phyloP scores from a whole-genome alignment of 2,888 invertebrate species.

The Campoplex nolae region DNA sequence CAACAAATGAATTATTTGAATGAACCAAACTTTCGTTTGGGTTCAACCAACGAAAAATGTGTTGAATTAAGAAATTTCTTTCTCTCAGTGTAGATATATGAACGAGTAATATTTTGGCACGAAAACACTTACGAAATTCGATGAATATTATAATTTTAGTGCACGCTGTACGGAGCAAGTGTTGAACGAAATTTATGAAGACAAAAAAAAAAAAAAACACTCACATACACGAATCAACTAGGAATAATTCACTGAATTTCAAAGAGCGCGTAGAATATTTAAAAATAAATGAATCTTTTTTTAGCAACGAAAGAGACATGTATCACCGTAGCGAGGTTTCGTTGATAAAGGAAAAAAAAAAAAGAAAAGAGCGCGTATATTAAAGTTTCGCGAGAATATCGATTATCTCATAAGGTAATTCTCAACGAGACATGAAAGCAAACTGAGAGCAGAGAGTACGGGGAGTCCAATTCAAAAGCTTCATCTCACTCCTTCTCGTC shows the following conservation, averaged over 20 bases:
- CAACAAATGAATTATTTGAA: too few relatives aligned
- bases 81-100: too few relatives aligned
- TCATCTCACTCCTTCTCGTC: conserved; percentile 50
- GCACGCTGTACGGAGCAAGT: not conserved
- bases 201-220: not conserved
- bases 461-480: conserved; percentile 65
- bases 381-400: conserved; percentile 23
- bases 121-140: conserved; percentile 39
- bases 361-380: not conserved
- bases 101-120: too few relatives aligned
- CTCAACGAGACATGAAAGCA: conserved; percentile 53
- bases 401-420: conserved; percentile 40
- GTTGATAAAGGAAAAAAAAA: not conserved
- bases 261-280: not conserved
- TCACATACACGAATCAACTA: conserved; percentile 9
- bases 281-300: not conserved
- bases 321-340: not conserved
- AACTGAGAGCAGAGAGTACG: conserved; percentile 59
- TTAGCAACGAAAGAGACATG: not conserved
- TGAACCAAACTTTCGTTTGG: too few relatives aligned
- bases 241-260: not conserved
- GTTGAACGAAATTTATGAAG: not conserved
- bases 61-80: too few relatives aligned
- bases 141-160: conserved; percentile 13
- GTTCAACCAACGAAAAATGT: too few relatives aligned